These are phyloP conservation scores for Notolepis coatsorum DNA, from an alignment of 2,797 vertebrate species.

Conservation along the genomic window DNA sequence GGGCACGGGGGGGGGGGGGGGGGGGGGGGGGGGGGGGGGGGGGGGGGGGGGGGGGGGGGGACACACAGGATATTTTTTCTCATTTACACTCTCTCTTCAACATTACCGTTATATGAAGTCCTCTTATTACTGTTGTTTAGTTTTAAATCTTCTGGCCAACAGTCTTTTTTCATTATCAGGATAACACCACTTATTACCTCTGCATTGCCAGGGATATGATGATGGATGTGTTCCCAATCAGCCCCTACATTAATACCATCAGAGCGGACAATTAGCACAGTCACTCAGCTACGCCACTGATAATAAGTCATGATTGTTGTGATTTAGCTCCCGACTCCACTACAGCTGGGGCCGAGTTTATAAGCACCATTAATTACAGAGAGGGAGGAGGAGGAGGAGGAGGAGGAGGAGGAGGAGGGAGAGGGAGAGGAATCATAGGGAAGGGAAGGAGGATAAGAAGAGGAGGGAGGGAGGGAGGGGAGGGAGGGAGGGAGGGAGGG, in stretches of 20 bases:
- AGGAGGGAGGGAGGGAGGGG: not conserved
- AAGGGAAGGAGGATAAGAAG: not conserved
- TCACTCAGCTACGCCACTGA: slow-evolving; percentile 64
- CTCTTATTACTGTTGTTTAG: too few relatives aligned
- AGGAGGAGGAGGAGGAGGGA: not conserved
- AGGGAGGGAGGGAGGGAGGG: not conserved
- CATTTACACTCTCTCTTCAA: too few relatives aligned
- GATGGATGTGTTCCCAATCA: slow-evolving; percentile 77
- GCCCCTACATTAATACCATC: slow-evolving; percentile 65
- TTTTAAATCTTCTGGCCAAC: too few relatives aligned
- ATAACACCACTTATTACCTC: too few relatives aligned
- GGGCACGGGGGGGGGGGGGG: too few relatives aligned
- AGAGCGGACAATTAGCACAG: slow-evolving; percentile 66
- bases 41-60: too few relatives aligned
- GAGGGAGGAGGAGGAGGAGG: not conserved
- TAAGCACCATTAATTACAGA: slow-evolving; percentile 71
- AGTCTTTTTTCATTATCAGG: too few relatives aligned
- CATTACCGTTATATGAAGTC: too few relatives aligned
- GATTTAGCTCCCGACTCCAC: slow-evolving; percentile 63
- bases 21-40: too few relatives aligned
- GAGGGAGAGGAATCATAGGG: not conserved
- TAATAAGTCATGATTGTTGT: slow-evolving; percentile 76
- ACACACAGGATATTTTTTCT: too few relatives aligned
- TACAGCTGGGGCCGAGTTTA: slow-evolving; percentile 69
- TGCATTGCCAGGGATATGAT: slow-evolving; percentile 64